These are phyloP conservation scores for Muricea muricata DNA, from an alignment of 92 coral and sea anemone species.

Conservation along the genomic window DNA sequence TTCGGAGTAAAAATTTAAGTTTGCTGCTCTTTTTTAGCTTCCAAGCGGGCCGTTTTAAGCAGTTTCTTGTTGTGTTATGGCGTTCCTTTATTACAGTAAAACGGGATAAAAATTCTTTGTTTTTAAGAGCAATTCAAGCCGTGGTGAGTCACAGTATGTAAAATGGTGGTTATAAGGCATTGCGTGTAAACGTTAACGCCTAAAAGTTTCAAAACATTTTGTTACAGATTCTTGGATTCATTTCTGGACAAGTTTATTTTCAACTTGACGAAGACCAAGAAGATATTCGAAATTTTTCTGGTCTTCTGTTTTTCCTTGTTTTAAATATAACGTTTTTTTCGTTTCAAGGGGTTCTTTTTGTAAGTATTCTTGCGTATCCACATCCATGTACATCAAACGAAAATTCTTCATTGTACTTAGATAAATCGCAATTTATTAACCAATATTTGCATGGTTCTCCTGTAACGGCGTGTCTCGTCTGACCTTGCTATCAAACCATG, in stretches of 20 bases:
- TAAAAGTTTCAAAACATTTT: neutral
- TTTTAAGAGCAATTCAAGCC: slow-evolving; percentile 77
- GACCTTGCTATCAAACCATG: too few relatives aligned
- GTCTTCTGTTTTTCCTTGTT: slow-evolving; percentile 83
- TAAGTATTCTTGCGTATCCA: slow-evolving; percentile 56
- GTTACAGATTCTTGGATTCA: slow-evolving; percentile 69
- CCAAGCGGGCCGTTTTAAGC: slow-evolving; percentile 83
- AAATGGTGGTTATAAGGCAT: neutral
- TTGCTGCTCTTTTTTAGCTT: slow-evolving; percentile 56
- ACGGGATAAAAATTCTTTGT: slow-evolving; percentile 78
- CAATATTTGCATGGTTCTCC: too few relatives aligned
- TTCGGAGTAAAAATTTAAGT: neutral
- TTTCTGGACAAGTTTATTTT: slow-evolving; percentile 80
- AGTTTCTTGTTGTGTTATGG: slow-evolving; percentile 85
- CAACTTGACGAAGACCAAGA: slow-evolving; percentile 73
- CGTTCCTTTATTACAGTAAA: slow-evolving; percentile 81
- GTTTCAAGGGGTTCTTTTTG: slow-evolving; percentile 84
- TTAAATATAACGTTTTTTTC: slow-evolving; percentile 71
- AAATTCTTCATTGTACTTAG: too few relatives aligned
- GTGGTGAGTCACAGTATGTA: slow-evolving; percentile 56
- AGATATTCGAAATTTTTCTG: slow-evolving; percentile 79
- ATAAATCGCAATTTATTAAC: too few relatives aligned
- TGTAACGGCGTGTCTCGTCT: too few relatives aligned
- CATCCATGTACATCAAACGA: too few relatives aligned
- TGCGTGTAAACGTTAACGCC: neutral